Base-by-base conservation (phyloP, 2,888 invertebrate species). In the Sepioteuthis lessoniana region DNA sequence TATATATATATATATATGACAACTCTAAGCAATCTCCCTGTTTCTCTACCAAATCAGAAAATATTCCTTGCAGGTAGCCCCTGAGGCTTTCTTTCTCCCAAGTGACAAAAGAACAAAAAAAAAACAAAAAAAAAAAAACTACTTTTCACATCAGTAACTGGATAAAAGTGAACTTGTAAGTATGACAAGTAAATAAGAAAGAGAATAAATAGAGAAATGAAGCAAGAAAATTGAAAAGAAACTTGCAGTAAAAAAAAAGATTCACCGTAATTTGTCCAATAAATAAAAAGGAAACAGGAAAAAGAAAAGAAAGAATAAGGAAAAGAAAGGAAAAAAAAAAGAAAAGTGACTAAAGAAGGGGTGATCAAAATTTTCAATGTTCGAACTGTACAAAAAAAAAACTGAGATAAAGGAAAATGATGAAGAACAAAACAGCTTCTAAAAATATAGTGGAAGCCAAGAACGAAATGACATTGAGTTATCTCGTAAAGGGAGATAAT, bases 401-500 rank as follows among this genome's bases (percentile, higher is more conserved):
- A 31, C 31, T n/a, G 7, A 13, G 19, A 16, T 76, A 19, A n/a
- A 35, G 35, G 76, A 76, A 76, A 76, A n/a, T 76, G n/a, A n/a
- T 76, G 55, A 55, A 25, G 25, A 55, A n/a, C n/a, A 76, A 76
- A 76, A 76, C 16, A 76, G 13, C 7, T n/a, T 76, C 76, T 1
- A 35, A n/a, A 76, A 76, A 10, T 0, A 76, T 13, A 76, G 16
- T 8, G 19, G 19, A 35, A 76, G n/a, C 8, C 8, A 76, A 76
- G 55, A 35, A 76, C 76, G 76, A 76, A 76, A 35, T 76, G 76
- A 76, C 76, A 35, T n/a, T 76, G 76, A 76, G 76, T 76, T 76
- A 76, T 76, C 76, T 76, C 76, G 76, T 76, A 76, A 76, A 76
- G 76, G 76, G 76, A 76, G 76, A 35, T 76, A 76, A 76, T 76